Conservation (phyloP, 2,797 vertebrate genomes). For the Staurois parvus region DNA sequence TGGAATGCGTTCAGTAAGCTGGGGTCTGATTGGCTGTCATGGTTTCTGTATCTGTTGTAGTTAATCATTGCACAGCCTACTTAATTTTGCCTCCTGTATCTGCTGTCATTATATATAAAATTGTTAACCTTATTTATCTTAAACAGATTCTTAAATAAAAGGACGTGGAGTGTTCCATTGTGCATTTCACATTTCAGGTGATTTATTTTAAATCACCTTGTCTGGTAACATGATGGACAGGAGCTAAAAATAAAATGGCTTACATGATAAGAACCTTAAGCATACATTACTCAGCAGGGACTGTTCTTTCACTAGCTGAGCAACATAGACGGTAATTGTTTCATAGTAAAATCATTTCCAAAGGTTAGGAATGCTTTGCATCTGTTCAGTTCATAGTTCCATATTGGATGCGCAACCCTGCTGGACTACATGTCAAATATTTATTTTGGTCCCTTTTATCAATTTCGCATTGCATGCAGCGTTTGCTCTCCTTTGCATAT, state of each 20-base stretch:
- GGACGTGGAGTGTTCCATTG: background rate
- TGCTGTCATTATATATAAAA: background rate
- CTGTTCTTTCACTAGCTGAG: background rate
- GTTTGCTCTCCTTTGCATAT: too few relatives aligned
- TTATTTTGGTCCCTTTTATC: too few relatives aligned
- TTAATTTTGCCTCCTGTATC: background rate
- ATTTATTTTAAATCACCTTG: background rate
- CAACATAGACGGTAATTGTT: background rate
- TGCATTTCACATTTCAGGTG: background rate
- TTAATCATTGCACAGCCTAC: too few relatives aligned
- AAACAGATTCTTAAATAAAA: background rate
- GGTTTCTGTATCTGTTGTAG: too few relatives aligned
- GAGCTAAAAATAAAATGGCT: constrained; percentile 53
- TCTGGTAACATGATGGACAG: background rate
- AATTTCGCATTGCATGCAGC: too few relatives aligned
- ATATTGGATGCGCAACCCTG: too few relatives aligned
- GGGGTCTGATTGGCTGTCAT: too few relatives aligned
- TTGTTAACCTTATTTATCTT: too few relatives aligned
- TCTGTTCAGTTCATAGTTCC: too few relatives aligned
- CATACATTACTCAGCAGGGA: constrained; percentile 4
- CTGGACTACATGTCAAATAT: too few relatives aligned
- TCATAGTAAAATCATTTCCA: background rate
- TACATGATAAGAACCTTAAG: constrained; percentile 51
- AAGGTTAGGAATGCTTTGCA: background rate
- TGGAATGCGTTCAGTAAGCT: too few relatives aligned